Base-by-base conservation (phyloP, 2,113 vertebrate species). In the Cheirogaleus medius region DNA sequence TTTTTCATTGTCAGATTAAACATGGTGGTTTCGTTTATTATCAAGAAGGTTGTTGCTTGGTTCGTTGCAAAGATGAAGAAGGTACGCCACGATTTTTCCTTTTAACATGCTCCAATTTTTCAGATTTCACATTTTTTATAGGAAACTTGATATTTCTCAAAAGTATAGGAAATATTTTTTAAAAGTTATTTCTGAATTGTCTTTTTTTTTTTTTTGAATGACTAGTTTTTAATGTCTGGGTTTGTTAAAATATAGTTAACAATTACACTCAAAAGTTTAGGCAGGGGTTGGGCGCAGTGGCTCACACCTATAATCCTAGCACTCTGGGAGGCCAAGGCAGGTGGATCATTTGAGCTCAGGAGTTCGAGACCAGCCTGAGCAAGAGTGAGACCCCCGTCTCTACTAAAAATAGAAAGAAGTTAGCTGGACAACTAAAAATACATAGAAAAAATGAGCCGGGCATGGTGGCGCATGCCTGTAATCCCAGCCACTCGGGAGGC, bases 11-110 rank as follows among this genome's bases (percentile, higher is more conserved):
- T 91, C 98, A 99, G 99, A 96, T 99, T 42, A 98, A 93, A 78
- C 98, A 99, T 94, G 98, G 97, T 63, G 98, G 98, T 37, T 99
- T 99, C 96, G 97, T 99, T 56, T 99, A 99, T 97, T 99, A 99
- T 95, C 98, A 99, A 98, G 99, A 99, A 94, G 98, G 98, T 25
- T 98, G 99, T 93, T 99, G 99, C 89, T 98, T 99, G 98, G 99
- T 99, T 98, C 97, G 98, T 92, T 98, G 98, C 95, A 98, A 98
- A 98, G 97, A 95, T 94, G 98, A 95, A 97, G 97, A 98, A 89
- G 98, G 99, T 99, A 99, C 98, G 96, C 12, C 78, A 94, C 76
- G 94, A 56, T n/a, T 98, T 80, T 76, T 96, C 44, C 74, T 84
- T 90, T 47, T 77, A 68, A 87, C 27, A 25, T 81, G 44, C 17